Evolutionary conservation across 2,888 invertebrate genomes (phyloP), one percentile per base, ranked within the genome.

Genomic region (Busseola fusca): DNA sequence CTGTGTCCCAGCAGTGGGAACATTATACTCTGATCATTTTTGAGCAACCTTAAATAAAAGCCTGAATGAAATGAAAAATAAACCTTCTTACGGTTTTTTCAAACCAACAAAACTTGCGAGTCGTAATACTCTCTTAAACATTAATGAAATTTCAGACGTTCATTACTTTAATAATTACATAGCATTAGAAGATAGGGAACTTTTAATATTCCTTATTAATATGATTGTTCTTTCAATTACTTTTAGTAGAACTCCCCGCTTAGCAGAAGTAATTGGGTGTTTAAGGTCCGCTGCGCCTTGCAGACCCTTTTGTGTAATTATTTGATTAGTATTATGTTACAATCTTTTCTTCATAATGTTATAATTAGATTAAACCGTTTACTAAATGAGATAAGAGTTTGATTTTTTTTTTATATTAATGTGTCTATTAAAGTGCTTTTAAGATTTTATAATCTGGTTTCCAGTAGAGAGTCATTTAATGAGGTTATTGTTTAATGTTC

Each of bases 91-190:
- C 25, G 25, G 59, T 68, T 40, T 52, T 3, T 42, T 68, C 50
- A 16, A 42, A 42, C 40, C 34, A 77, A 59, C 68, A 60, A 65
- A 25, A 50, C 25, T 75, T 21, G 6, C 27, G 56, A 27, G 45
- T 30, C 18, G n/a, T 56, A 69, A 64, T 65, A 67, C 66, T 60
- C 78, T 60, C 64, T 69, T 60, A 16, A 52, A 48, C 21, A 66
- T 64, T 73, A 66, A 78, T 62, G 42, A 64, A 78, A 81, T 77
- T 59, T 65, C 67, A 48, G 30, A 37, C 42, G 37, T 77, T 78
- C 78, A 66, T 81, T 67, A 42, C 78, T 74, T 72, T 77, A 81
- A 77, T 79, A 77, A 79, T 80, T 76, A 80, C 60, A 67, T 66
- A 57, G 57, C 64, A 81, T 78, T 78, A 74, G 21, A 58, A 81